A percentile compares a stretch with the other conserved stretches of the same genome.
Conservation (phyloP, 2,797 vertebrate genomes). For the Xerus rutilus region DNA sequence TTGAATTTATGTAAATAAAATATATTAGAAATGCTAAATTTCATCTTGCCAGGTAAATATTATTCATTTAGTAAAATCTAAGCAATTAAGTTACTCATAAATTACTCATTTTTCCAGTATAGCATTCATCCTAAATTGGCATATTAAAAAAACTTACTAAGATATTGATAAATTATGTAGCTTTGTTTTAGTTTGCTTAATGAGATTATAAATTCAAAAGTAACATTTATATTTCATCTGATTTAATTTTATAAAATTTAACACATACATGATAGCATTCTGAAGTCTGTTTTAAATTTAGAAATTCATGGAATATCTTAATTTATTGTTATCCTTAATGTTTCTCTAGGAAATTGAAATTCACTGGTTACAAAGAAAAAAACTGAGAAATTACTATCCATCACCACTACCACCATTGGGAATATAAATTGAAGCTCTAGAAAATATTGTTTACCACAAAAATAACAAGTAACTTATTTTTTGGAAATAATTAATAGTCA, state of each 20-base stretch:
- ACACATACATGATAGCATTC: neutral
- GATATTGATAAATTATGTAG: neutral
- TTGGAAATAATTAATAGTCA: conserved; percentile 55
- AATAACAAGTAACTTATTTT: conserved; percentile 68
- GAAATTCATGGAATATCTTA: neutral
- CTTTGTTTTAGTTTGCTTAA: conserved; percentile 53
- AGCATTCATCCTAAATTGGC: conserved; percentile 11
- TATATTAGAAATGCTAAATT: conserved; percentile 21
- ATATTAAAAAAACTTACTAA: conserved; percentile 23
- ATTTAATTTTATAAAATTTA: conserved; percentile 67
- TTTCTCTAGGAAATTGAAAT: conserved; percentile 18
- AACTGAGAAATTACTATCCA: conserved; percentile 27
- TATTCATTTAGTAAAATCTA: conserved; percentile 31
- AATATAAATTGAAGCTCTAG: conserved; percentile 16
- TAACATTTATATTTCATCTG: conserved; percentile 32
- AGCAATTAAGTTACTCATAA: conserved; percentile 32
- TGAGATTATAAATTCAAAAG: conserved; percentile 50
- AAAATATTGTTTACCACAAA: conserved; percentile 58
- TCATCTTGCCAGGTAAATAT: neutral
- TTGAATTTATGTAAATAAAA: conserved; percentile 59
- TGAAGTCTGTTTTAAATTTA: neutral
- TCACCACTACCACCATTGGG: neutral
- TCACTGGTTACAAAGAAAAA: conserved; percentile 19
- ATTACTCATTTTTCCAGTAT: conserved; percentile 47
- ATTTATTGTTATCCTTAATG: conserved; percentile 34